These are phyloP conservation scores for Phaethon lepturus DNA, from an alignment of 2,113 vertebrate species.

Conservation along the genomic window DNA sequence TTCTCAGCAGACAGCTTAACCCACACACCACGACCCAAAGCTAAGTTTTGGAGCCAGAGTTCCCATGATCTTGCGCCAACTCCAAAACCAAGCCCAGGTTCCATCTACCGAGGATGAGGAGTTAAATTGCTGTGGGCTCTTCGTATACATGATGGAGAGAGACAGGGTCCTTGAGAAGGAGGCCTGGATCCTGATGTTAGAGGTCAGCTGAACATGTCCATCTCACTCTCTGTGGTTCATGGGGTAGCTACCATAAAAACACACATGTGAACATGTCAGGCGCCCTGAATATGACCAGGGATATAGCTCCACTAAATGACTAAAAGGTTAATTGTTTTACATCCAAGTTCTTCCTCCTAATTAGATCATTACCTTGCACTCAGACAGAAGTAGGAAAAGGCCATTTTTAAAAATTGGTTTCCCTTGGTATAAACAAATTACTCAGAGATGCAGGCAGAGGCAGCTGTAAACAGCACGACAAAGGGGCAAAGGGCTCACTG, in stretches of 20 bases:
- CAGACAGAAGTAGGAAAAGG: background rate
- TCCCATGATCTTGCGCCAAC: rapidly evolving
- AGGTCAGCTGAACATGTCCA: background rate
- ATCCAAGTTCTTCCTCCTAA: background rate
- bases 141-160: background rate
- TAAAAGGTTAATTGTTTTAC: background rate
- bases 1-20: background rate
- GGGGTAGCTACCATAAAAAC: background rate
- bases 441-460: background rate
- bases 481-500: constrained; percentile 20
- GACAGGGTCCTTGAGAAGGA: background rate
- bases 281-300: background rate
- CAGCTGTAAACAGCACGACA: background rate
- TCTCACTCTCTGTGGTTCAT: background rate
- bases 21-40: background rate
- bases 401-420: background rate
- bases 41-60: background rate
- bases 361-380: background rate
- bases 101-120: background rate
- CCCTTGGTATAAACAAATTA: background rate
- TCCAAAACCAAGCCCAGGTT: background rate
- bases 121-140: background rate
- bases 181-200: background rate
- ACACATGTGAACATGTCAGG: background rate
- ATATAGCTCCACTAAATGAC: background rate